Evolutionary conservation across 1,140 invertebrate genomes (phyloP), one percentile per base, ranked within the genome.

Genomic region (Chlorops oryzae): DNA sequence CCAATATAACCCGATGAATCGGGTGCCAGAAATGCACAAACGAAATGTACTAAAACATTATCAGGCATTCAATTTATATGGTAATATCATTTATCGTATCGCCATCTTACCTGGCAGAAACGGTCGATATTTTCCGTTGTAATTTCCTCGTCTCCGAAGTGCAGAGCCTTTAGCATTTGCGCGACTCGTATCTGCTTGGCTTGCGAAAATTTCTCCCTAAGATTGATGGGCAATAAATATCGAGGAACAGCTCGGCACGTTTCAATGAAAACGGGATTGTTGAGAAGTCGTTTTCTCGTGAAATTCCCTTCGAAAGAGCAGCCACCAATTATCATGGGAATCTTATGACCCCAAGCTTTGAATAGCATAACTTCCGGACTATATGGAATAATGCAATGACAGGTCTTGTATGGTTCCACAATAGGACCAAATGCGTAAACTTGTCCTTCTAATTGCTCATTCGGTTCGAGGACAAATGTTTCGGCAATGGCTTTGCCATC

Each of bases 311-410:
- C 72, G n/a, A 61, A 59, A 0, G 63, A 65, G 13, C 58, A 74
- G 34, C 70, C 74, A 18, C 74, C 73, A 43, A 77, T 73, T 18
- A 77, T 57, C 5, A 74, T 48, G 4, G 75, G 75, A 45, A 77
- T 74, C n/a, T 69, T 54, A 44, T 73, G 70, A 37, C 64, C 67
- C 67, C 67, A 70, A 9, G 65, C 55, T 17, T 42, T 18, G 13
- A 43, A 27, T n/a, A 66, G 13, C 52, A 70, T n/a, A 1, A 61
- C 38, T 4, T 34, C 18, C 0, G 67, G 67, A 13, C 51, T 42
- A 15, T 56, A 54, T 17, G 45, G 45, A 44, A 70, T 49, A 18
- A 60, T 55, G 15, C 63, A 68, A 5, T 51, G 32, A 12, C 58
- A 58, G 5, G 34, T 56, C 1, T 18, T n/a, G 41, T 70, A 70